A percentile compares a stretch with the other conserved stretches of the same genome.
Conservation (phyloP, 35 echinoderm and acorn worm genomes). For the Ophioderma brevispina region DNA sequence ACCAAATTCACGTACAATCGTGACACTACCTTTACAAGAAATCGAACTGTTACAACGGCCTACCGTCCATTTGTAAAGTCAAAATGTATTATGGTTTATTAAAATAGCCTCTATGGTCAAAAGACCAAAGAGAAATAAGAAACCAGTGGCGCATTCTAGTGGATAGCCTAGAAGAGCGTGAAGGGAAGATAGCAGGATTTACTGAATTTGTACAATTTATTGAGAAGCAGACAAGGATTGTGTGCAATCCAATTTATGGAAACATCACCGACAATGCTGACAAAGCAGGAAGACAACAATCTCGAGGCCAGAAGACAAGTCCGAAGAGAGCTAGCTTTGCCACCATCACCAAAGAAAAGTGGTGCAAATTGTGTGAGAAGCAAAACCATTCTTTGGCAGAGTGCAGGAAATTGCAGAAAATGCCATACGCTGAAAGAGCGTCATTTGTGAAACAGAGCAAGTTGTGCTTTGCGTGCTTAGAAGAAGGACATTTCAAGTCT, state of each 20-base stretch:
- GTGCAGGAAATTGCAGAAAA: background rate
- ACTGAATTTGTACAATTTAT: background rate
- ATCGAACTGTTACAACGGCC: no score
- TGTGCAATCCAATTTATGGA: background rate
- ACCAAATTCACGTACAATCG: no score
- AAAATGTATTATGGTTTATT: no score
- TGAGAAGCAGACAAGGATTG: no score
- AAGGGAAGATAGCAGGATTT: no score
- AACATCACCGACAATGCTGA: background rate
- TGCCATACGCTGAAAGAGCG: background rate
- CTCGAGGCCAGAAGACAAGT: no score
- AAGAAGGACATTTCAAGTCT: background rate
- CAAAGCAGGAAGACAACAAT: background rate
- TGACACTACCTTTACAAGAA: no score
- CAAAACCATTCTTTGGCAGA: background rate
- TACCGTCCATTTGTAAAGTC: no score
- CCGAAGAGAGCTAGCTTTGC: no score
- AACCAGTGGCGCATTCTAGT: background rate
- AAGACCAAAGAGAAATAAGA: background rate
- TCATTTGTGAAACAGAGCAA: background rate
- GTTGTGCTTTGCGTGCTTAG: background rate
- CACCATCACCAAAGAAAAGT: no score
- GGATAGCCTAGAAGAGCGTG: background rate
- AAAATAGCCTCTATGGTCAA: no score
- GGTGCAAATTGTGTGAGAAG: no score